These are phyloP conservation scores for Rhinoderma darwinii DNA, from an alignment of 2,113 vertebrate genomes.

Conservation along the genomic window DNA sequence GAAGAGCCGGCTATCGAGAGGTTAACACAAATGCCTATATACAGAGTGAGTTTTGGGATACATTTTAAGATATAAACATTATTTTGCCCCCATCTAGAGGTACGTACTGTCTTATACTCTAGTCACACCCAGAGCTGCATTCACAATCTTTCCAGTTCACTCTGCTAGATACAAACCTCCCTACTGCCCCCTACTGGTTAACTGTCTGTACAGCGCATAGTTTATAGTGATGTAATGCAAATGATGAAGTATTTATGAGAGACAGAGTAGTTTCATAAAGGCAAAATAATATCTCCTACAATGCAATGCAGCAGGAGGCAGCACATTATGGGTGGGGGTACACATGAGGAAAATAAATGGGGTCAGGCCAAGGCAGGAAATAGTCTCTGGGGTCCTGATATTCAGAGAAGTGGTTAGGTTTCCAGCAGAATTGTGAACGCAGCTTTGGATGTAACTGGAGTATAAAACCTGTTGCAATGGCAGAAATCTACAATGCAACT, in stretches of 20 bases:
- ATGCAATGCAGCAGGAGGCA: not conserved
- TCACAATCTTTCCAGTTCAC: not conserved
- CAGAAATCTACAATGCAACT: too few species aligned
- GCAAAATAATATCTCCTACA: not conserved
- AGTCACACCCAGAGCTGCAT: not conserved
- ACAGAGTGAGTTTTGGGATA: not conserved
- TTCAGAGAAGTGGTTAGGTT: not conserved
- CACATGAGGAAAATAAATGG: too few species aligned
- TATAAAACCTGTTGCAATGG: too few species aligned
- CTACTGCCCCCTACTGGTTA: not conserved
- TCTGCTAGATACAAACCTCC: too few species aligned
- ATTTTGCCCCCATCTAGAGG: not conserved
- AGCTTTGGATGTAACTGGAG: too few species aligned
- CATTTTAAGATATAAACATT: not conserved
- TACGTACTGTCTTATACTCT: not conserved
- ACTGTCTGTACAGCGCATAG: not conserved
- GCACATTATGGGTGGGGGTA: too few species aligned
- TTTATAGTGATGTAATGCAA: not conserved
- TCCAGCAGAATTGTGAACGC: not conserved
- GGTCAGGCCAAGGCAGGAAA: too few species aligned
- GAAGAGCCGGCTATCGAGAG: not conserved
- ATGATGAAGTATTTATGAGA: too few species aligned
- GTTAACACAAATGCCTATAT: constrained; percentile 10
- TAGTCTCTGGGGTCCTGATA: not conserved
- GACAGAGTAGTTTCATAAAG: too few species aligned